Evolutionary conservation across 2,113 vertebrate species (phyloP), one percentile per base, ranked within the genome.

Genomic region (Gymnobelideus leadbeateri): DNA sequence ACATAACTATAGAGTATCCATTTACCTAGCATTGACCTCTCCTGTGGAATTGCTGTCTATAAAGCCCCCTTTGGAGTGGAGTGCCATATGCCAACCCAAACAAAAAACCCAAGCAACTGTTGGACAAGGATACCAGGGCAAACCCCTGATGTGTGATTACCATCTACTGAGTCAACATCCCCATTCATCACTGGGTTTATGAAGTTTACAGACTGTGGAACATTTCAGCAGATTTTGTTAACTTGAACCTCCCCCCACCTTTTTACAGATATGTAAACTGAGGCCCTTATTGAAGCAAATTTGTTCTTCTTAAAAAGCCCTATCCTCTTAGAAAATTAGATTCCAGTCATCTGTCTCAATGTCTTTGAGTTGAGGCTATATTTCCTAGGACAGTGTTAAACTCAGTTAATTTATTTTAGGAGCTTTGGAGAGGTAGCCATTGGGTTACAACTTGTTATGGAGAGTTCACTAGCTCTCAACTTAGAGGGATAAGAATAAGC

Each of bases 151-250:
- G 37, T 37, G 26, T 52, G 21, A 28, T 92, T 91, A 49, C 46
- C 0, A 0, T 1, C 0, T 4, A 0, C 26, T 21, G 23, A 90
- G 57, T 26, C 25, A 25, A 37, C 5, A 52, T 57, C 43, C 10
- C 2, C 28, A 37, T 46, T 49, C 25, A 49, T 84, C 50, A n/a
- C 46, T 14, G 23, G 2, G 28, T 12, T 23, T 89, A 54, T 11
- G 14, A 53, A 61, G 31, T 25, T 77, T 51, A 89, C 0, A 43
- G 91, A 57, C 94, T 31, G 46, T 23, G 52, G 46, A 47, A 14
- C 26, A 14, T 23, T 53, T 57, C 54, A 61, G 46, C 24, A 94
- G 91, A 49, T 23, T 3, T 92, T 84, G 26, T 77, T 77, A 57
- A 25, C 24, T 91, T 49, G 31, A 90, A 9, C 14, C 6, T 28